phyloP scores from a whole-genome alignment of 2,113 vertebrate genomes.

The Leptosomus discolor region DNA sequence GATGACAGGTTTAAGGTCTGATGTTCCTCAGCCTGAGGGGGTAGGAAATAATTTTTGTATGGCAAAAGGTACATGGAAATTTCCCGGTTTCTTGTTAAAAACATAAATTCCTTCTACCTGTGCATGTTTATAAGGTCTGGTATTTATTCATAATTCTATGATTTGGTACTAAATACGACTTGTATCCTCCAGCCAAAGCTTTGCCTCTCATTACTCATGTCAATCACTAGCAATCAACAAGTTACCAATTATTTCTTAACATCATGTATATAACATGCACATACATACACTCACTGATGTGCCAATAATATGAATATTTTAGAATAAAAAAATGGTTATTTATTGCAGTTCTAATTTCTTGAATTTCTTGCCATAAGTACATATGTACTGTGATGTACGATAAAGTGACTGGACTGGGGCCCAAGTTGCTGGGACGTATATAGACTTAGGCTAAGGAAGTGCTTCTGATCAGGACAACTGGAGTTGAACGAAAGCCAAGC shows the following conservation, averaged over 20 bases:
- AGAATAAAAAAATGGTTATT: background rate
- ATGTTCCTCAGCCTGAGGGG: background rate
- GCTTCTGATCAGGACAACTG: background rate
- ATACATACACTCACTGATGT: background rate
- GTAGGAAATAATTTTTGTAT: background rate
- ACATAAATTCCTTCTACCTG: background rate
- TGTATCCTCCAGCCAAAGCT: background rate
- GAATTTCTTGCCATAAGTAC: background rate
- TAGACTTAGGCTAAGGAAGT: background rate
- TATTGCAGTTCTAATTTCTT: background rate
- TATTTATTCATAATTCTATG: background rate
- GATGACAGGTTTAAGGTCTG: background rate
- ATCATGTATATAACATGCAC: accelerated
- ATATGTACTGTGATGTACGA: background rate
- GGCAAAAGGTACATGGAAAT: background rate
- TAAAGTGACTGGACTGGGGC: background rate
- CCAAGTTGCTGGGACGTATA: background rate
- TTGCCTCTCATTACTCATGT: background rate
- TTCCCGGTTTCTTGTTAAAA: background rate
- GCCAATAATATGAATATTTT: background rate
- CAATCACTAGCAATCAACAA: background rate
- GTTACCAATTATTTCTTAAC: background rate
- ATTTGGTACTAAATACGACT: background rate
- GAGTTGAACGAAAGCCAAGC: background rate
- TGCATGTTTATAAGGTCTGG: background rate